phyloP scores from a whole-genome alignment of 2,888 invertebrate species.

The Kryphioiulus occultus region DNA sequence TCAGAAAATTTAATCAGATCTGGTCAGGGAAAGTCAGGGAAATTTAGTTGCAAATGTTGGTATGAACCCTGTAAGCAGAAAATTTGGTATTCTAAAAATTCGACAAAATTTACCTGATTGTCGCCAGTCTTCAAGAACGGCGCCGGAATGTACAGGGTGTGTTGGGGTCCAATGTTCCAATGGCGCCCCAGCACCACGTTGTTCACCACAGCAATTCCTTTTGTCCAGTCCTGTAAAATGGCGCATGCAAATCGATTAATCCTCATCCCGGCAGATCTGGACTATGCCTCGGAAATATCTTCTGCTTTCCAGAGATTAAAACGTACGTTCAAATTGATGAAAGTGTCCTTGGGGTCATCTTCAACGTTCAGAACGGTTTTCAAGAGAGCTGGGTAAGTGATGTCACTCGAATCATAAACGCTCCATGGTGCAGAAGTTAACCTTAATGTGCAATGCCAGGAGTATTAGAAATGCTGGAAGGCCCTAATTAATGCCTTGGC shows the following conservation, averaged over 20 bases:
- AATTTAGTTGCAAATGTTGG: too few species aligned
- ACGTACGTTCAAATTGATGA: conserved; percentile 46
- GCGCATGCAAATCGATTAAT: conserved; percentile 28
- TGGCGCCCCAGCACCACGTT: conserved; percentile 37
- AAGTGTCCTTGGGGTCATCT: conserved; percentile 42
- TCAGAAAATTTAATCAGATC: too few species aligned
- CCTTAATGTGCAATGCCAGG: conserved; percentile 41
- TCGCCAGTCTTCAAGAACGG: conserved; percentile 42
- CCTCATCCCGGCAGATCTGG: conserved; percentile 19
- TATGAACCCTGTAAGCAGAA: background rate
- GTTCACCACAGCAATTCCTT: conserved; percentile 48
- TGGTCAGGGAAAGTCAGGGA: too few species aligned
- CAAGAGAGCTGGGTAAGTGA: conserved; percentile 41
- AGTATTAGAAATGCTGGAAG: background rate
- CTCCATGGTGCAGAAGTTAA: conserved; percentile 44
- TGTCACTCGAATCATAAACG: conserved; percentile 6
- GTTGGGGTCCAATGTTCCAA: conserved; percentile 50
- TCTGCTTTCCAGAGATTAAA: conserved; percentile 29
- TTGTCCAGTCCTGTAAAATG: conserved; percentile 46
- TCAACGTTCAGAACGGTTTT: conserved; percentile 20
- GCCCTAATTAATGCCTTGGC: conserved; percentile 11
- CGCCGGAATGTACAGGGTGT: conserved; percentile 49
- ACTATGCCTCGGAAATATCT: background rate
- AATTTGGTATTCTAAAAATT: too few species aligned
- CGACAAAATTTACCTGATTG: conserved; percentile 41